Conservation (phyloP, 2,113 vertebrate genomes). For the Sorex araneus region DNA sequence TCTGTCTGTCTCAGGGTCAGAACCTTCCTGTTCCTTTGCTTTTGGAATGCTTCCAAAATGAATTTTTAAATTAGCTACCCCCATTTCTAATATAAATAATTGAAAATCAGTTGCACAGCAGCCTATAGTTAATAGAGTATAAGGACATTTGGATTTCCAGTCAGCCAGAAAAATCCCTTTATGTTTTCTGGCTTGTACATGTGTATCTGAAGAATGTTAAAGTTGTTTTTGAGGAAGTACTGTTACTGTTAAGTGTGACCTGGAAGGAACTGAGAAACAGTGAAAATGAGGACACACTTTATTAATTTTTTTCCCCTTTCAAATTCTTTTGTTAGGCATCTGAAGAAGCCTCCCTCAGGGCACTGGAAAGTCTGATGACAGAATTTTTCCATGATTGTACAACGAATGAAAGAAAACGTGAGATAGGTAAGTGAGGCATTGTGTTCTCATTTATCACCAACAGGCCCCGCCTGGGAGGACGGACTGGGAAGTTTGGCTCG, state of each 20-base stretch:
- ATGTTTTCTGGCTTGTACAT: conserved; percentile 61
- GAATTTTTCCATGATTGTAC: conserved; percentile 99
- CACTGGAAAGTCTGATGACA: conserved; percentile 97
- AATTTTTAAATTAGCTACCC: conserved; percentile 40
- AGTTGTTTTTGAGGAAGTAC: conserved; percentile 59
- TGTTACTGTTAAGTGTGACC: background rate
- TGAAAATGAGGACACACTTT: conserved; percentile 43
- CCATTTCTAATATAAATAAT: conserved; percentile 54
- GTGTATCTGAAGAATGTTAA: conserved; percentile 62
- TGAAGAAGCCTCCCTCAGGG: conserved; percentile 95
- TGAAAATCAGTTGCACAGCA: conserved; percentile 7
- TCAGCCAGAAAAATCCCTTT: conserved; percentile 60
- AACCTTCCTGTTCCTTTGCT: conserved; percentile 24
- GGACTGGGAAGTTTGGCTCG: background rate
- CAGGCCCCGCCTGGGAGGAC: background rate
- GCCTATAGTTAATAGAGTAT: conserved; percentile 22
- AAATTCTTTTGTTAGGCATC: conserved; percentile 91
- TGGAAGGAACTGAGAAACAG: conserved; percentile 10
- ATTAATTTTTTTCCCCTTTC: conserved; percentile 58
- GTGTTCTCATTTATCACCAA: background rate
- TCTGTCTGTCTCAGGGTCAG: background rate
- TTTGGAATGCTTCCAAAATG: conserved; percentile 29
- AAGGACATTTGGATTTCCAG: conserved; percentile 27
- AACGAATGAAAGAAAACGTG: conserved; percentile 97
- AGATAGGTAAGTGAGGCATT: conserved; percentile 93